Conservation (phyloP, 2,888 invertebrate species). For the Acanthacorydalis orientalis region DNA sequence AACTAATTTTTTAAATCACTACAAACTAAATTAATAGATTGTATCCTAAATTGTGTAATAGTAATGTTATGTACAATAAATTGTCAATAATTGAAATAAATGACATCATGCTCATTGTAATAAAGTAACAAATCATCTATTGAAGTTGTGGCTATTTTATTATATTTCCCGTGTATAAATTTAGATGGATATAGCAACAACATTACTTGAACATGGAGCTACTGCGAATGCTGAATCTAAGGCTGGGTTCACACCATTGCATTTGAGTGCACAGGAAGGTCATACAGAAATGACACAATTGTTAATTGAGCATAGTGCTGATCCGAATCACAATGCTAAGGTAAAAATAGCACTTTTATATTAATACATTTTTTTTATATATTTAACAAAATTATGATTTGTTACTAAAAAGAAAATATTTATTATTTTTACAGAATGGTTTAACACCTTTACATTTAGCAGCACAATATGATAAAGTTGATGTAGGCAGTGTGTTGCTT, state of each 20-base stretch:
- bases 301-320: slow-evolving; percentile 76
- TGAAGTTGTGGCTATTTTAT: too few species aligned
- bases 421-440: slow-evolving; percentile 44
- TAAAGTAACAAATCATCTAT: too few species aligned
- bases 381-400: neutral
- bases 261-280: slow-evolving; percentile 88
- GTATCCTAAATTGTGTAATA: too few species aligned
- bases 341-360: slow-evolving; percentile 30
- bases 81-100: too few species aligned
- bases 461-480: slow-evolving; percentile 83
- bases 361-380: neutral
- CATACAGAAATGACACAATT: slow-evolving; percentile 89
- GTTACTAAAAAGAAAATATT: neutral
- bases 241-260: slow-evolving; percentile 90
- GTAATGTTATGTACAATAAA: too few species aligned
- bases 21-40: too few species aligned
- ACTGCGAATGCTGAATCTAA: slow-evolving; percentile 85
- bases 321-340: slow-evolving; percentile 73
- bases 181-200: slow-evolving; percentile 84
- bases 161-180: slow-evolving; percentile 6
- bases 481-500: slow-evolving; percentile 66
- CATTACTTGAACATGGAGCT: slow-evolving; percentile 82
- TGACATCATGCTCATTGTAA: too few species aligned
- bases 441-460: slow-evolving; percentile 89
- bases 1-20: too few species aligned